Evolutionary conservation across 2,797 vertebrate species (phyloP), one percentile per base, ranked within the genome.

Genomic region (Craterocephalus amniculus): DNA sequence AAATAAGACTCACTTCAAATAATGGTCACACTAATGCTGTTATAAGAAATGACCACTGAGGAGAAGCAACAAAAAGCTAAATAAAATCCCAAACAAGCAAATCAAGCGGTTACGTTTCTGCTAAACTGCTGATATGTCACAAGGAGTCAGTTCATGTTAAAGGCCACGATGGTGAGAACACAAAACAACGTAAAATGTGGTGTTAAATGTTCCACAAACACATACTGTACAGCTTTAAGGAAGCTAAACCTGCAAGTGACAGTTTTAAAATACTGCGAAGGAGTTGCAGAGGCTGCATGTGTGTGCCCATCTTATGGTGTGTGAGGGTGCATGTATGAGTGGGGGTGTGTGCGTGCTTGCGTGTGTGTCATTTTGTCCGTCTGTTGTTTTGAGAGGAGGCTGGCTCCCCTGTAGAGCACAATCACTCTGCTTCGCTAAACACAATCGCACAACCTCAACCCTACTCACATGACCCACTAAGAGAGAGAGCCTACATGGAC

Each of bases 351-450:
- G 38, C 58, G 7, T 70, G 49, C 75, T 67, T n/a, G n/a, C n/a
- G 32, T 75, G 76, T 81, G 79, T 63, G 65, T 36, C 67, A 34
- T 72, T 72, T 83, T 83, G 84, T 85, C 85, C 80, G 82, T 91
- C 87, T 91, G 90, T 65, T 81, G 32, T 83, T 80, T 78, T 72
- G 86, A 82, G 88, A 83, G 86, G 80, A 89, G 86, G 60, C 88
- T 88, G 81, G 87, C 87, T 88, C 79, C 91, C 88, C 88, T 83
- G 88, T 87, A 91, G 90, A 90, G 91, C 86, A 87, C 86, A 82
- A 91, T 89, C 85, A 86, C 87, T 89, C 81, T 91, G 89, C 85
- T 88, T 91, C 81, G 83, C 87, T 90, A 88, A 88, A 91, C 91
- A 92, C 91, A 93, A 91, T 92, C 89, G 88, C 88, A 90, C 83